These are phyloP conservation scores for Rhynchomys soricoides DNA, from an alignment of 2,113 vertebrate genomes.

Conservation along the genomic window DNA sequence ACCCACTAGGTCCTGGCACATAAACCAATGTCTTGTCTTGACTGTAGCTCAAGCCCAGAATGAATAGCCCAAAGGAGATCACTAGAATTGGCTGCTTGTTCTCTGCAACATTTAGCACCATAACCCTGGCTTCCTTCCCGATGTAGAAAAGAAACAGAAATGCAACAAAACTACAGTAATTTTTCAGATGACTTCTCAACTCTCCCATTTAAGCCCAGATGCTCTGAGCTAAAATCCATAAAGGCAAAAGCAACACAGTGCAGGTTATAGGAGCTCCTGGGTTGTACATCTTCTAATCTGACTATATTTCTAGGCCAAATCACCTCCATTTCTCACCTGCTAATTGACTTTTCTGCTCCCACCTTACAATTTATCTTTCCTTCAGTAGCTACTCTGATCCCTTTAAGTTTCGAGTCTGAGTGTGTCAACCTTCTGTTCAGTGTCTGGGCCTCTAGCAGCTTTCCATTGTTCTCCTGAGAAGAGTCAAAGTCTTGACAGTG, in stretches of 20 bases:
- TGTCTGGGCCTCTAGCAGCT: not conserved
- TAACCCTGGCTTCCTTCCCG: slow-evolving; percentile 3
- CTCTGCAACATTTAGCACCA: not conserved
- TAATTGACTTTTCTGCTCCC: slow-evolving; percentile 44
- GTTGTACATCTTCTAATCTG: slow-evolving; percentile 40
- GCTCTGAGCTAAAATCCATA: not conserved
- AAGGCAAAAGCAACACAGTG: not conserved
- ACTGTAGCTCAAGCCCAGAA: not conserved
- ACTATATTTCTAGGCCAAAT: slow-evolving; percentile 29
- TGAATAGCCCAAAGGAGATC: not conserved
- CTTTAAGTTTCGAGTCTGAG: slow-evolving; percentile 15
- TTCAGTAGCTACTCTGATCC: not conserved
- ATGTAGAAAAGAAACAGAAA: slow-evolving; percentile 31
- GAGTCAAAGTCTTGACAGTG: not conserved
- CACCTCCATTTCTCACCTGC: slow-evolving; percentile 47
- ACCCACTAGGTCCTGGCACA: not conserved
- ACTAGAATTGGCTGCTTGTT: not conserved
- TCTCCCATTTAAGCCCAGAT: not conserved
- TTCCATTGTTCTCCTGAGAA: slow-evolving; percentile 10
- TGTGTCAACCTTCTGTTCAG: not conserved
- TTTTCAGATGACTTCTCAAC: not conserved
- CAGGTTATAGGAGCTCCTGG: not conserved
- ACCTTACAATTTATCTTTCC: not conserved
- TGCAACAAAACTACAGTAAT: not conserved
- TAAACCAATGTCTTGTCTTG: not conserved